Conservation (phyloP, 2,888 invertebrate species). For the Pomacea canaliculata region DNA sequence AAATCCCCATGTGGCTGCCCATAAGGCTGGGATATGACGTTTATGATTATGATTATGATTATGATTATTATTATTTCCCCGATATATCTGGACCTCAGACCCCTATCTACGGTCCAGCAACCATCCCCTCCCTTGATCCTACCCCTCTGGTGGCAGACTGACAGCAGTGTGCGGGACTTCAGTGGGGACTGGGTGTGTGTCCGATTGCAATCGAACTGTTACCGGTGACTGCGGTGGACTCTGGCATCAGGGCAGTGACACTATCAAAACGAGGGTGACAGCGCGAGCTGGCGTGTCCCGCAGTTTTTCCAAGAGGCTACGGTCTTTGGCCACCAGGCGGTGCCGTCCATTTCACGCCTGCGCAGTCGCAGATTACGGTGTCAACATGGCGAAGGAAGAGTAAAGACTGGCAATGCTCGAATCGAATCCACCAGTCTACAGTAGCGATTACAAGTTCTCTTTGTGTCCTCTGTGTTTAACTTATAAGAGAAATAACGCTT, state of each 20-base stretch:
- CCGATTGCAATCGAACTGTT: neutral
- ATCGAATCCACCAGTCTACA: neutral
- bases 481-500: no score
- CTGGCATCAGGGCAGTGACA: neutral
- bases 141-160: no score
- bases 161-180: no score
- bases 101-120: no score
- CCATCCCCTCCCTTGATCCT: no score
- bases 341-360: conserved; percentile 13
- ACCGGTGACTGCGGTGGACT: neutral
- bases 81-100: no score
- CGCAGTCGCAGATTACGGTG: conserved; percentile 13
- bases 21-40: no score
- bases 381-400: neutral
- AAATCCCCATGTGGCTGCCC: no score
- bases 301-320: neutral
- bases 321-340: conserved; percentile 8
- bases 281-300: neutral
- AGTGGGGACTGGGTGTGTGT: neutral
- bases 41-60: no score
- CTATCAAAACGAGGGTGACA: conserved; percentile 5
- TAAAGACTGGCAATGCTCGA: neutral
- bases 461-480: neutral
- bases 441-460: neutral
- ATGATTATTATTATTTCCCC: no score